These are phyloP conservation scores for Heterotilapia buettikoferi DNA, from an alignment of 2,113 vertebrate species.

Conservation along the genomic window DNA sequence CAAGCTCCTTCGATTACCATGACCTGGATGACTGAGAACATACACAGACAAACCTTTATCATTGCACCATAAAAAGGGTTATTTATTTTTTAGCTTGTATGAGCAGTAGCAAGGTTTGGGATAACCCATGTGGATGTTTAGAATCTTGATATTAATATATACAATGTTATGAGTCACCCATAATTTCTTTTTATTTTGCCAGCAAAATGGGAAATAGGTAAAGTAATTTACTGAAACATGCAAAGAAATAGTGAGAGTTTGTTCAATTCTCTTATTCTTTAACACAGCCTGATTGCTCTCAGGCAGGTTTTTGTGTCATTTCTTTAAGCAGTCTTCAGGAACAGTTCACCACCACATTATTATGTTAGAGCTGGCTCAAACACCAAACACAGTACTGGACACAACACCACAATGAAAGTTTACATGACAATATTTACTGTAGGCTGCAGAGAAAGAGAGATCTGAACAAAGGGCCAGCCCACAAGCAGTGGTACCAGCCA, in stretches of 20 bases:
- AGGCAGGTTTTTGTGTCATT: neutral
- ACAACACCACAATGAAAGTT: neutral
- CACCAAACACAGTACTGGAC: neutral
- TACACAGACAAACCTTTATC: neutral
- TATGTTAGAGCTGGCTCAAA: neutral
- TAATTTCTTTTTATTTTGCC: fast-evolving
- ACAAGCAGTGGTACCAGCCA: neutral
- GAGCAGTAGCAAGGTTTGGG: neutral
- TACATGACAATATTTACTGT: neutral
- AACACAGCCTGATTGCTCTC: neutral
- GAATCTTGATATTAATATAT: neutral
- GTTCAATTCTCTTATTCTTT: neutral
- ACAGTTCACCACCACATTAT: neutral
- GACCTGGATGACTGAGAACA: neutral
- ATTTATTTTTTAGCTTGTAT: neutral
- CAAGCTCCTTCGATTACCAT: neutral
- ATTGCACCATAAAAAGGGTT: neutral
- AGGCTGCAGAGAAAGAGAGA: fast-evolving
- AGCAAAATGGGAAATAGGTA: neutral
- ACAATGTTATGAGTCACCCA: neutral
- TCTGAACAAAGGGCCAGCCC: neutral
- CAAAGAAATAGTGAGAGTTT: neutral
- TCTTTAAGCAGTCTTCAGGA: neutral
- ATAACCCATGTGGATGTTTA: neutral
- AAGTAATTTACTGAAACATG: neutral